Evolutionary conservation across 2,113 vertebrate species (phyloP), one percentile per base, ranked within the genome.

Genomic region (human (Homo sapiens)): DNA sequence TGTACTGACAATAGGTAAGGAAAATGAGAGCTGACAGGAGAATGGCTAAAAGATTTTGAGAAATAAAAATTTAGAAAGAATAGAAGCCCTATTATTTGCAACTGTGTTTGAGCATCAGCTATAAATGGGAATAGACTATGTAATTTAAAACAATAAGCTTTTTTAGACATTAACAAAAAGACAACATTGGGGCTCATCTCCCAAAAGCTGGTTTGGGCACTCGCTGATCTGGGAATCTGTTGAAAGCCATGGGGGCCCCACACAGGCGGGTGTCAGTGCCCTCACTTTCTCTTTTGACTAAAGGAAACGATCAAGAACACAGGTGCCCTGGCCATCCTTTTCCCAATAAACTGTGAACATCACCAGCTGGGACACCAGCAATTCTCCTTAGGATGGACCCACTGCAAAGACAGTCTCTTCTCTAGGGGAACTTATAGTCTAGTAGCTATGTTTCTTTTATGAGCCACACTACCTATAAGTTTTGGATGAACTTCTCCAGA

Each of bases 21-120:
- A 86, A 95, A 92, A 66, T 25, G 76, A 92, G 45, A 89, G 23
- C 38, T 10, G 32, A 18, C 45, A 81, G 78, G 55, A 79, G 61
- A 90, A 88, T n/a, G 78, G 59, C 83, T 78, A 61, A 73, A 45
- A 72, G 43, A 61, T 30, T 70, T 48, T 45, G 43, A 94, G 90
- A 88, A 96, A 89, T 57, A 82, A 89, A 97, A 72, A 35, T 35
- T 55, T 89, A 52, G 59, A 59, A 89, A 93, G 90, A 84, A 72
- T 14, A 45, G 12, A 55, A 82, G 38, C 66, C 25, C 45, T 57
- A 12, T 75, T 48, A 22, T 88, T 81, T 88, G 14, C 52, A 93
- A 20, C 23, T 81, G 25, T 96, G 38, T 81, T 72, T 81, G 64
- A 78, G 48, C 38, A 50, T 93, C 23, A 75, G 17, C 73, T 93